A percentile compares a stretch with the other conserved stretches of the same genome.
phyloP scores from a whole-genome alignment of 2,888 invertebrate genomes.

The Thecocarcelia acutangulata region DNA sequence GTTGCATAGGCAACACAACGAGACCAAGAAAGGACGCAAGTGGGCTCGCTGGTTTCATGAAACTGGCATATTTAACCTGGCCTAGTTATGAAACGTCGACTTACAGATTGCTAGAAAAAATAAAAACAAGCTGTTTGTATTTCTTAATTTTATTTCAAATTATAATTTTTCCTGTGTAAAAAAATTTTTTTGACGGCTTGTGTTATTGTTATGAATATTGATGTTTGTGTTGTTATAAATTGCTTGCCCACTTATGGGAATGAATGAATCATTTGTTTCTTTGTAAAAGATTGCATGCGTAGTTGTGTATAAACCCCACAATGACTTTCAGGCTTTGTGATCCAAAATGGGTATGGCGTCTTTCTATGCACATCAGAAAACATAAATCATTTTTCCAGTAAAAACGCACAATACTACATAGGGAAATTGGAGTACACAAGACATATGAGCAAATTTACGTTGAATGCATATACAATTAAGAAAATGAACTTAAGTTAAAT shows the following conservation, averaged over 20 bases:
- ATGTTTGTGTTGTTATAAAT: not conserved
- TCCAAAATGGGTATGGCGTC: slow-evolving; percentile 7
- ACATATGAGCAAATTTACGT: too few species aligned
- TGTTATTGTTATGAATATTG: too few species aligned
- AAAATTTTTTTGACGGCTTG: too few species aligned
- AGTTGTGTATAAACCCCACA: slow-evolving; percentile 17
- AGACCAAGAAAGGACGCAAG: too few species aligned
- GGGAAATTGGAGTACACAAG: slow-evolving; percentile 13
- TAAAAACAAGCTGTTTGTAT: too few species aligned
- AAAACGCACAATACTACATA: slow-evolving; percentile 28
- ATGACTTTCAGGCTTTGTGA: slow-evolving; percentile 19
- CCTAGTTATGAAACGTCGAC: too few species aligned
- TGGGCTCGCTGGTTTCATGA: too few species aligned
- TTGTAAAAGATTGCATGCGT: not conserved
- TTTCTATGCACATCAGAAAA: not conserved
- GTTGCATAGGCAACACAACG: too few species aligned
- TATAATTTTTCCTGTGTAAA: too few species aligned
- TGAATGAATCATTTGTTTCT: slow-evolving; percentile 36
- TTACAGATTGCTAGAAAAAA: too few species aligned
- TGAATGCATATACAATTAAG: not conserved
- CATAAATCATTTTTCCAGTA: slow-evolving; percentile 38
- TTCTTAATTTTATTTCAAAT: too few species aligned
- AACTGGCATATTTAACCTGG: too few species aligned
- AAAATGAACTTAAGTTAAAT: slow-evolving; percentile 34
- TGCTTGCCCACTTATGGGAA: slow-evolving; percentile 11